Evolutionary conservation across 2,797 vertebrate genomes (phyloP).

Genomic region (Zalophus californianus): DNA sequence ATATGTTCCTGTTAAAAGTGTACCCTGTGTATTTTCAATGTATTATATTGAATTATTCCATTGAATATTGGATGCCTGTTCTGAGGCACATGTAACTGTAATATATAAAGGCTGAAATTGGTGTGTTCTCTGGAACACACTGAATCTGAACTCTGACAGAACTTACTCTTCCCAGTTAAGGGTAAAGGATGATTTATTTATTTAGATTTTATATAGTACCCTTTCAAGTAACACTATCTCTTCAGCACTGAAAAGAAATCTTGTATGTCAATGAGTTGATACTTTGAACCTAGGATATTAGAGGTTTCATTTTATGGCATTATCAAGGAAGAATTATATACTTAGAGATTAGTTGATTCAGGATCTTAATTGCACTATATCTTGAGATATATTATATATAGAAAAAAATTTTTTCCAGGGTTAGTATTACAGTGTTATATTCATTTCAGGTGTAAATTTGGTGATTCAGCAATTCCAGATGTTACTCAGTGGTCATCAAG

Average conservation of each 20-base stretch:
- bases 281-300: constrained; percentile 12
- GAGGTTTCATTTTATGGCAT: neutral
- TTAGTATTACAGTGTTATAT: no score
- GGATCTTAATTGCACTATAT: neutral
- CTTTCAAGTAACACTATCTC: constrained; percentile 56
- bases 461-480: no score
- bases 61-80: neutral
- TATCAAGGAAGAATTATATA: constrained; percentile 15
- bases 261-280: neutral
- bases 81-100: neutral
- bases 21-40: constrained; percentile 19
- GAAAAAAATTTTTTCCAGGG: no score
- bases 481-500: no score
- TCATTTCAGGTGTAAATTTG: no score
- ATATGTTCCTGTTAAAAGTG: constrained; percentile 35
- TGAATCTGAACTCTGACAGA: constrained; percentile 14
- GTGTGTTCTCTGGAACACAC: neutral
- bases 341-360: constrained; percentile 43
- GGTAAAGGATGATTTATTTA: constrained; percentile 56
- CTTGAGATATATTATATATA: neutral
- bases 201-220: constrained; percentile 52
- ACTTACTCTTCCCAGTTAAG: neutral
- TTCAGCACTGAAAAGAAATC: constrained; percentile 37
- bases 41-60: neutral
- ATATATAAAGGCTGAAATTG: constrained; percentile 39